Base-by-base conservation (phyloP, 2,797 vertebrate genomes). In the Parotocinclus haroldoi region DNA sequence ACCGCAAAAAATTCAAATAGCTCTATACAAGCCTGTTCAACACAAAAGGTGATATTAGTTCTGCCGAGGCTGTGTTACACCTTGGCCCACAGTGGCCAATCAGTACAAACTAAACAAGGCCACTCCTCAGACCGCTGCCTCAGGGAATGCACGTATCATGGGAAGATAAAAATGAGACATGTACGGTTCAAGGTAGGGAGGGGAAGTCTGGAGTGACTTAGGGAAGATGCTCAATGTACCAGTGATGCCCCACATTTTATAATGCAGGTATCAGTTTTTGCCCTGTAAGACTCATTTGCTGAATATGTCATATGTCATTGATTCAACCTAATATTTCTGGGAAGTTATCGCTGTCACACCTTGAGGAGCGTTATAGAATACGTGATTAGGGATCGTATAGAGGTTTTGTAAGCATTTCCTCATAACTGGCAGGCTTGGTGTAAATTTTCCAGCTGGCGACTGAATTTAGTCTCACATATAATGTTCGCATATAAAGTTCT, bases 11-110 rank as follows among this genome's bases (percentile, higher is more conserved):
- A 85, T 81, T 82, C 79, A 84, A 85, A 85, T 83, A 83, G 78
- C 84, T 87, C 74, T 81, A 78, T 86, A 81, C 63, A 81, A 82
- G 83, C 71, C 64, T 80, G 75, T 73, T 79, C 65, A 82, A 86
- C 75, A 84, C 83, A 88, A 88, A 89, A 84, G 78, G 60, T 84
- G 81, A 50, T 75, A 75, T 81, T 78, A 76, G 83, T 84, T 84
- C 83, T 88, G 83, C 85, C 81, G 74, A 48, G 71, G 69, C 56
- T 66, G 69, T 76, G 79, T 37, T 64, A 77, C 67, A 74, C 66
- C 72, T 69, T n/a, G n/a, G 16, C 11, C 65, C 17, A 2, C 76
- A 72, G 58, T 81, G 85, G 72, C 90, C 91, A 92, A 92, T 91
- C 89, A 85, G 79, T 71, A 19, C 13, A 70, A 19, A 75, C 72